A percentile compares a stretch with the other conserved stretches of the same genome.
Conservation (phyloP, 30 jellyfish, hydroid and myxozoan genomes). For the Morbakka virulenta region DNA sequence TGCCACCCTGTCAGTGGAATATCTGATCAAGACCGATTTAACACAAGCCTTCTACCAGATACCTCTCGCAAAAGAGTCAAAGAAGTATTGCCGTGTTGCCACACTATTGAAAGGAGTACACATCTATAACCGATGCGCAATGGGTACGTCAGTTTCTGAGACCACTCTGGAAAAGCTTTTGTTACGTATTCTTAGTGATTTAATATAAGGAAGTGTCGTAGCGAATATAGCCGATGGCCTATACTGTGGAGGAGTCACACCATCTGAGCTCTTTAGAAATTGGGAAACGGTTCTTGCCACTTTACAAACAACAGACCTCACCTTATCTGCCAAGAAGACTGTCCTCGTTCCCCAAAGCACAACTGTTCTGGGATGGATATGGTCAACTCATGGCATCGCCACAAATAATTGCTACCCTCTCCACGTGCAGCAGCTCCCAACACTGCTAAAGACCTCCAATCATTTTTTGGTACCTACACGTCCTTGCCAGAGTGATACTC, state of each 20-base stretch:
- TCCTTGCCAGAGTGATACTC: slow-evolving; percentile 40
- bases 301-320: background rate
- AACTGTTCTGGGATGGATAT: slow-evolving; percentile 62
- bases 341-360: slow-evolving; percentile 49
- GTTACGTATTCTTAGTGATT: slow-evolving; percentile 34
- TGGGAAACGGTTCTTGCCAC: slow-evolving; percentile 37
- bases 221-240: slow-evolving; percentile 55
- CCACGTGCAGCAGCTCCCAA: slow-evolving; percentile 37
- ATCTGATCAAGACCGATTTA: slow-evolving; percentile 39
- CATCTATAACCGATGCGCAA: slow-evolving; percentile 44
- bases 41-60: too few species aligned
- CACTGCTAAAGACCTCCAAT: slow-evolving; percentile 38
- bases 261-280: too few species aligned
- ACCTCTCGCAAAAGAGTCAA: too few species aligned
- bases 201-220: slow-evolving; percentile 17
- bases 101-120: slow-evolving; percentile 63
- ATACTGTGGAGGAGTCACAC: too few species aligned
- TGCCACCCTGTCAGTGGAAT: slow-evolving; percentile 51
- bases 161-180: too few species aligned
- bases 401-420: slow-evolving; percentile 36
- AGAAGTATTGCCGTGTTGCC: slow-evolving; percentile 68
- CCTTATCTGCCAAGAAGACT: slow-evolving; percentile 47
- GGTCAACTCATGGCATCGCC: slow-evolving; percentile 50
- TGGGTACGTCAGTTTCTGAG: too few species aligned
- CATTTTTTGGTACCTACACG: slow-evolving; percentile 51